A percentile compares a stretch with the other conserved stretches of the same genome.
Conservation (phyloP, 2,797 vertebrate genomes). For the Myotis findleyi region DNA sequence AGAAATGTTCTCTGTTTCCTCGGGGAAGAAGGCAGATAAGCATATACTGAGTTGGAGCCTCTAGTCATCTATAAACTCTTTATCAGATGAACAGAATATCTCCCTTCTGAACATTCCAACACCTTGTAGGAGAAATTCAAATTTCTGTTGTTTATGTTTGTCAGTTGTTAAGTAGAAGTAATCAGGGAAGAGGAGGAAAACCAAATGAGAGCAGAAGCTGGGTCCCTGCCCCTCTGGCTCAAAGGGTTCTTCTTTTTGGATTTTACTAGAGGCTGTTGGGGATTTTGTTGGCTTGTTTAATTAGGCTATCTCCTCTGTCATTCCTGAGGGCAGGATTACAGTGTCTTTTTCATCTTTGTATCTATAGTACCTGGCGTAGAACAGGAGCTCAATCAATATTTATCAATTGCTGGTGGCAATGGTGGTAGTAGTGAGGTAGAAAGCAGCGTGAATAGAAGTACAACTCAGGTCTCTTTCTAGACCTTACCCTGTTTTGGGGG, state of each 20-base stretch:
- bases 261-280: not conserved
- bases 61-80: slow-evolving; percentile 44
- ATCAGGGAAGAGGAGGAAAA: not conserved
- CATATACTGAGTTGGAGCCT: not conserved
- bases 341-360: not conserved
- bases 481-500: not conserved
- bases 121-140: not conserved
- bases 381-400: not conserved
- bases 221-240: not conserved
- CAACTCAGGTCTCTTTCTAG: not conserved
- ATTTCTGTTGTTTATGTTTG: not conserved
- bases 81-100: not conserved
- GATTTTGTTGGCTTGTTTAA: not conserved
- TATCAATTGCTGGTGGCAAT: not conserved
- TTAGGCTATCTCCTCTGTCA: not conserved
- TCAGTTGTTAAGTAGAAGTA: not conserved
- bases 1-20: not conserved
- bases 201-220: not conserved
- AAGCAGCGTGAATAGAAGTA: not conserved
- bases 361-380: not conserved
- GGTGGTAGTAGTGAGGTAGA: not conserved
- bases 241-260: not conserved
- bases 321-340: not conserved
- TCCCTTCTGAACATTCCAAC: not conserved
- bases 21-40: not conserved